Base-by-base conservation (phyloP, 2,113 vertebrate species). In the Pyxicephalus adspersus region DNA sequence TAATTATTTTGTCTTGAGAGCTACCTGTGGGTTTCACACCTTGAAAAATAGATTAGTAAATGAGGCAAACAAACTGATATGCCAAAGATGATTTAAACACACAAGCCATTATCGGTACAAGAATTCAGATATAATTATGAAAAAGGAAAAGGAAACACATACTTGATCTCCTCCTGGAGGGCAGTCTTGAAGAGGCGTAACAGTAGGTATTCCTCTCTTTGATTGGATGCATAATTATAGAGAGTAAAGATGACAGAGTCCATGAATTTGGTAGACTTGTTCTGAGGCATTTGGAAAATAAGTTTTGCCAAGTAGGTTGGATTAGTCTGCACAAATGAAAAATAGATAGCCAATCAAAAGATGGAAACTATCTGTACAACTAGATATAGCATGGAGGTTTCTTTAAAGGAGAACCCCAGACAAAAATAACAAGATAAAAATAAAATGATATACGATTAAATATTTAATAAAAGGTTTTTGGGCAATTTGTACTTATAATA, bases 261-360 rank as follows among this genome's bases (percentile, higher is more conserved):
- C 98, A 99, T 99, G 88, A 99, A 99, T 86, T 99, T 99, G 16
- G 98, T 99, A 82, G 98, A 99, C 87, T 95, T 98, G 86, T 99
- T 99, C 88, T 99, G 97, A 8, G 97, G 97, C 98, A 99, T 99
- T 91, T 99, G 98, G 89, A 99, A 99, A 86, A 99, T 99, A 85
- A 99, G 92, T 93, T 99, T 99, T 82, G 98, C 97, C 83, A 99
- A 91, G 80, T 99, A 99, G 7, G 96, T 97, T 7, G 98, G 98
- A 84, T 99, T 98, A 71, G 98, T 99, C 98, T 99, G 83, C 64
- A 90, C 90, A 0, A 57, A 57, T 34, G 19, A 52, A 67, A 50
- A 11, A 76, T 9, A 34, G 19, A 11, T 31, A 52, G 4, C 1
- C 17, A 19, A n/a, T 52, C 17, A 26, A 28, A n/a, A 25, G 5